Evolutionary conservation across 1,140 invertebrate species (phyloP).

Genomic region (Brachionus angularis): DNA sequence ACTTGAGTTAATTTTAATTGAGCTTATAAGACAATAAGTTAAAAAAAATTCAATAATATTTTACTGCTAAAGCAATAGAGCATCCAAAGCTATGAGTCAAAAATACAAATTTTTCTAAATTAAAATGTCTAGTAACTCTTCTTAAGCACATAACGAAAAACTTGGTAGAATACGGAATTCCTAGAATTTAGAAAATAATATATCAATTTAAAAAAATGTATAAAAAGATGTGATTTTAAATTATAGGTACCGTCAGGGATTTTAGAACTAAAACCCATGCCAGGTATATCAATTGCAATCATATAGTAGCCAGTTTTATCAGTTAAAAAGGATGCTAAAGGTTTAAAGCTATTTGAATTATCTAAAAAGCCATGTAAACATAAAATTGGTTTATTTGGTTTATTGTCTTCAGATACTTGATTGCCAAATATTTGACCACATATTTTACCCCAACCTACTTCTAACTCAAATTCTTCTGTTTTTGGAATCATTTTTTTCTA

Average conservation of each 20-base stretch:
- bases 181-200: neutral
- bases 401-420: neutral
- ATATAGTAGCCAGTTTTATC: constrained; percentile 14
- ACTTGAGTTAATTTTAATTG: neutral
- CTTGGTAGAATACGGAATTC: constrained; percentile 32
- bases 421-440: constrained; percentile 37
- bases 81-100: constrained; percentile 42
- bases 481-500: neutral
- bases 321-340: constrained; percentile 19
- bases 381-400: constrained; percentile 1
- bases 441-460: constrained; percentile 40
- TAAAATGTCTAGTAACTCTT: constrained; percentile 14
- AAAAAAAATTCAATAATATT: neutral
- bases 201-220: neutral
- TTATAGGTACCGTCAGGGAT: constrained; percentile 24
- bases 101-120: constrained; percentile 40
- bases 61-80: constrained; percentile 26
- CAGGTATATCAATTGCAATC: constrained; percentile 29
- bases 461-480: constrained; percentile 30
- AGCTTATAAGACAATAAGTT: neutral
- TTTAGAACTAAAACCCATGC: constrained; percentile 23
- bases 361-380: constrained; percentile 37
- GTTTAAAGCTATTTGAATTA: constrained; percentile 34
- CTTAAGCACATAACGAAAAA: constrained; percentile 38
- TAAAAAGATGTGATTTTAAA: neutral